These are phyloP conservation scores for Ornithorhynchus anatinus DNA, from an alignment of 2,113 vertebrate species.

Conservation along the genomic window DNA sequence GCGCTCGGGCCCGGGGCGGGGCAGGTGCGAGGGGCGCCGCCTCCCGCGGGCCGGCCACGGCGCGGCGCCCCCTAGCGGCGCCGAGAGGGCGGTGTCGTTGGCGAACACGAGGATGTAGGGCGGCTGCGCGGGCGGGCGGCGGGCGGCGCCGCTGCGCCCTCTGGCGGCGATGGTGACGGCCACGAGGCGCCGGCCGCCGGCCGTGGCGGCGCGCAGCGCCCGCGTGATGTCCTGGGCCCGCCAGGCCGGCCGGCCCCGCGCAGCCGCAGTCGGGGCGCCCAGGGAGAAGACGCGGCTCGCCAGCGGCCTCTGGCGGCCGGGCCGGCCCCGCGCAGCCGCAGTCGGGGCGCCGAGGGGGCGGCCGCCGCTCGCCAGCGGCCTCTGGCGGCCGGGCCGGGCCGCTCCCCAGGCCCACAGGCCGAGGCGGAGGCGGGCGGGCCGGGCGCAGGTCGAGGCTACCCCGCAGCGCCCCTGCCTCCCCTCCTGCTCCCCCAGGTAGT, in stretches of 20 bases:
- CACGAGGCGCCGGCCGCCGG: constrained; percentile 79
- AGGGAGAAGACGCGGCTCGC: constrained; percentile 77
- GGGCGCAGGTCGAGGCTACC: no score
- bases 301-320: constrained; percentile 72
- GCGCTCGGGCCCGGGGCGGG: no score
- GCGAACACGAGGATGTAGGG: constrained; percentile 95
- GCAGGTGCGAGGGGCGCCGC: no score
- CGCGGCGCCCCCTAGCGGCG: constrained; percentile 85
- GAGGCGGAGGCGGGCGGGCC: constrained; percentile 64
- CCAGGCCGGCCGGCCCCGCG: constrained; percentile 79
- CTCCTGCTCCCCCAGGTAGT: constrained; percentile 80
- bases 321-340: constrained; percentile 66
- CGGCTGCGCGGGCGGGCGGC: constrained; percentile 70
- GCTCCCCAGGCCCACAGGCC: constrained; percentile 84
- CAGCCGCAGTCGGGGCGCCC: constrained; percentile 81
- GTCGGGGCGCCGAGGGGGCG: no score
- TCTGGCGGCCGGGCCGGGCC: constrained; percentile 64
- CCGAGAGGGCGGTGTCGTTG: constrained; percentile 91
- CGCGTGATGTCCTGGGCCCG: constrained; percentile 90
- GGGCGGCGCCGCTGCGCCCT: constrained; percentile 51
- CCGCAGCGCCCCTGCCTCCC: no score
- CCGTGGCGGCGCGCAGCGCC: constrained; percentile 80
- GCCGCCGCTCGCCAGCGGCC: constrained; percentile 76
- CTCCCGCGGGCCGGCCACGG: no score
- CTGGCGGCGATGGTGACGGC: constrained; percentile 76